These are phyloP conservation scores for Cepphus grylle DNA, from an alignment of 2,113 vertebrate species.

Conservation along the genomic window DNA sequence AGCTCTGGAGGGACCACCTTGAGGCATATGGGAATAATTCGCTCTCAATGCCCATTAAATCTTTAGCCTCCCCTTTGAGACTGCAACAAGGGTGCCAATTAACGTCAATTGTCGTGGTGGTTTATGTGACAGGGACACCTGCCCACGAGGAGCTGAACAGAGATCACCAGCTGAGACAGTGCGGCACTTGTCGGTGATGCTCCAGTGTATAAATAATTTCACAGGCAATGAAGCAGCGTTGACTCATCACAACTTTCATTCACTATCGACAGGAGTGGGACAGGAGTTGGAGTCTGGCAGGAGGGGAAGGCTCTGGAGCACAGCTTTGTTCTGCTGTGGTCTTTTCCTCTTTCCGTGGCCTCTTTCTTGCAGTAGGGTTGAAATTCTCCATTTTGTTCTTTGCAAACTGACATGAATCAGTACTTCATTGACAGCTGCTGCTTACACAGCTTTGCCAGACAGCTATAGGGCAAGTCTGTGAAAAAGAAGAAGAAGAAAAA, in stretches of 20 bases:
- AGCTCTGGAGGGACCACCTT: background rate
- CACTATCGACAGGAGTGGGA: background rate
- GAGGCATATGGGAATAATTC: constrained; percentile 42
- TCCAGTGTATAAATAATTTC: background rate
- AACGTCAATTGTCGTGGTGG: background rate
- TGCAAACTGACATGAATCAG: background rate
- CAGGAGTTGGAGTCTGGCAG: fast-evolving
- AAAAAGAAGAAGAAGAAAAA: background rate
- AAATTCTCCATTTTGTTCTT: background rate
- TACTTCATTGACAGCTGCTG: background rate
- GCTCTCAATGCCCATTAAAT: constrained; percentile 45
- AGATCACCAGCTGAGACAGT: background rate
- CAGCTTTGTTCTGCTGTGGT: background rate
- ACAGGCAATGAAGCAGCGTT: background rate
- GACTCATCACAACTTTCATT: background rate
- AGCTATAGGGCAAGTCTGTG: background rate
- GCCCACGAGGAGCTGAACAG: background rate
- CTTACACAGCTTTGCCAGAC: background rate
- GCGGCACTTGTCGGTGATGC: background rate
- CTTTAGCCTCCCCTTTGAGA: background rate
- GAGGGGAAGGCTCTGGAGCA: background rate
- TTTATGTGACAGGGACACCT: constrained; percentile 8
- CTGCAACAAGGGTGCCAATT: constrained; percentile 35
- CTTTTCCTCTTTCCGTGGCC: background rate
- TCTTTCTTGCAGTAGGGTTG: background rate